These are phyloP conservation scores for Gortyna flavago DNA, from an alignment of 2,888 invertebrate genomes.

Conservation along the genomic window DNA sequence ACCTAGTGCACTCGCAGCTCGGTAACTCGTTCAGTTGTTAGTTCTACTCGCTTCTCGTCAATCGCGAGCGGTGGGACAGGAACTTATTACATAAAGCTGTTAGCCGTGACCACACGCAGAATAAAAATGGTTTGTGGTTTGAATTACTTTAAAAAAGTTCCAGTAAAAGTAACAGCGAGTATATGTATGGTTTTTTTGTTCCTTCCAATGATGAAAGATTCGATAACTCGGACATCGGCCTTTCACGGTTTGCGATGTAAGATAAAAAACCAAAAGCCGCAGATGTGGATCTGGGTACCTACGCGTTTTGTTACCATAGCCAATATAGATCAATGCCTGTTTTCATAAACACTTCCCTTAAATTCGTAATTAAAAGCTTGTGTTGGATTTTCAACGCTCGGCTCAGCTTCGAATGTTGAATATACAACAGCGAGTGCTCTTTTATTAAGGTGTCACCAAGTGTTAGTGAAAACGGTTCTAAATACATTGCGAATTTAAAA, in stretches of 20 bases:
- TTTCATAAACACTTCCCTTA: not conserved
- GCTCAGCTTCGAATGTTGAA: too few species aligned
- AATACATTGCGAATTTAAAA: too few species aligned
- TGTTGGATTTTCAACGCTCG: too few species aligned
- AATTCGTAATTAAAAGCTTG: too few species aligned
- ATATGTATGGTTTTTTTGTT: constrained; percentile 20
- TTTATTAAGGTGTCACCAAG: too few species aligned
- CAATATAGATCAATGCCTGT: not conserved
- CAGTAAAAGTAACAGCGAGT: constrained; percentile 30
- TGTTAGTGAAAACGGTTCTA: too few species aligned
- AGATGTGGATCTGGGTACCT: too few species aligned
- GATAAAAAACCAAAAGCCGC: not conserved
- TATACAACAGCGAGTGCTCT: too few species aligned
- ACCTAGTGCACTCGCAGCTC: not conserved
- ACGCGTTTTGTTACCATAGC: not conserved
- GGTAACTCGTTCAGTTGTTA: not conserved
- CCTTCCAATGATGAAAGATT: constrained; percentile 21
- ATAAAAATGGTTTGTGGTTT: not conserved
- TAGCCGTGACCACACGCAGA: not conserved
- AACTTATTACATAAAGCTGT: not conserved
- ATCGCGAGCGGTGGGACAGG: too few species aligned
- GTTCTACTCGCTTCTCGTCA: not conserved
- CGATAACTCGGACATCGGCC: not conserved
- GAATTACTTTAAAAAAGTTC: not conserved
- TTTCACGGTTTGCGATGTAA: constrained; percentile 18